Percentiles rank a stretch among this genome's conserved stretches.
These are phyloP conservation scores for Grantiella picta DNA, from an alignment of 2,113 vertebrate species.

Conservation along the genomic window DNA sequence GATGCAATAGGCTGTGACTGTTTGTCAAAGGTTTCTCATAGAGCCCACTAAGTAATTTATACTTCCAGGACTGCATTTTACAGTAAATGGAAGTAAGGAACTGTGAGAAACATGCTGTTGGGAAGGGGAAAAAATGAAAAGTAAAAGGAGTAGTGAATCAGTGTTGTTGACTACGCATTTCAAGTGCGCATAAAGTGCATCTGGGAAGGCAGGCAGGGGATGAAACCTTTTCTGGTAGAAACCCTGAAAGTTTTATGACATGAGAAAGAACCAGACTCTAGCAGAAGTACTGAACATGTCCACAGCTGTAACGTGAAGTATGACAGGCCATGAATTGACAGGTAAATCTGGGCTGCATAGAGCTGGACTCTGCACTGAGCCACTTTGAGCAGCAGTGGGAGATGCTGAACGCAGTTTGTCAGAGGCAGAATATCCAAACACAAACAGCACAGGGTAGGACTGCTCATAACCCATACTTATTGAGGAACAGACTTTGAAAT, in stretches of 20 bases:
- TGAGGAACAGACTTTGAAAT: neutral
- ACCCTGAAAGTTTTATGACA: neutral
- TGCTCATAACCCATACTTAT: neutral
- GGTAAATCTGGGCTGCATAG: neutral
- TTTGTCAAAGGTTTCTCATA: neutral
- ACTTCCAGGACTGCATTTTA: neutral
- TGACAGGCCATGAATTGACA: neutral
- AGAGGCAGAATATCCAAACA: neutral
- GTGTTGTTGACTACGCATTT: neutral
- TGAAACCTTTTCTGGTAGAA: neutral
- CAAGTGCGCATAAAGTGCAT: neutral
- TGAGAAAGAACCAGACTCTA: neutral
- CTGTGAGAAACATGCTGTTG: neutral
- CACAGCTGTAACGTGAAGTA: neutral
- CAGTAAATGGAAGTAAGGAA: neutral
- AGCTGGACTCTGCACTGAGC: neutral
- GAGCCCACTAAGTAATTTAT: neutral
- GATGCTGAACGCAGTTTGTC: fast-evolving
- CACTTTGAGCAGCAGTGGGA: neutral
- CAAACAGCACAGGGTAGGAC: neutral
- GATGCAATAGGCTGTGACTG: neutral
- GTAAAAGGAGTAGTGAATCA: no score
- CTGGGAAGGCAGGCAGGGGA: neutral
- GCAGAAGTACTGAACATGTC: neutral
- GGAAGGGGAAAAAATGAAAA: neutral